Evolutionary conservation across 2,113 vertebrate genomes (phyloP).

Genomic region (Oreochromis niloticus): DNA sequence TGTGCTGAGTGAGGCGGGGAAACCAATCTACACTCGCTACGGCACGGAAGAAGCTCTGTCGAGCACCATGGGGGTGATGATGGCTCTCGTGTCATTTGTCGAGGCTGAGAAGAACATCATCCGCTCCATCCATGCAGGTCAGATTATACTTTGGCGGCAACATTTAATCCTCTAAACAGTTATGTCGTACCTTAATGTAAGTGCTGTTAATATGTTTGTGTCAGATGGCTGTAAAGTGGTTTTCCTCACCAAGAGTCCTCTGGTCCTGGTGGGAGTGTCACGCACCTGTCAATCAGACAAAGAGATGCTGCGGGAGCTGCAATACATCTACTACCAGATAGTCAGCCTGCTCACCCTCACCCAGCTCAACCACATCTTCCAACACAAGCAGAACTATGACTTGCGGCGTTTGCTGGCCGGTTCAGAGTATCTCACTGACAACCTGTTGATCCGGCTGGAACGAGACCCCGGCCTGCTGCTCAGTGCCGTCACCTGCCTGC

Average conservation of each 20-base stretch:
- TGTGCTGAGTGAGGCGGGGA: constrained; percentile 93
- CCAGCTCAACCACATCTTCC: constrained; percentile 93
- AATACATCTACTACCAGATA: constrained; percentile 98
- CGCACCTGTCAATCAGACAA: constrained; percentile 86
- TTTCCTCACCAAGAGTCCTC: constrained; percentile 88
- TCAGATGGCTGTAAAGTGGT: constrained; percentile 94
- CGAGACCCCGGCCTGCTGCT: constrained; percentile 90
- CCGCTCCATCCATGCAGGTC: constrained; percentile 94
- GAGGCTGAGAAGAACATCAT: constrained; percentile 92
- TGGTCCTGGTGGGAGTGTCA: constrained; percentile 92
- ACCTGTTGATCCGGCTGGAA: constrained; percentile 87
- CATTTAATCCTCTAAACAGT: background rate
- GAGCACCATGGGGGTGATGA: constrained; percentile 97
- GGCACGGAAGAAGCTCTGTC: constrained; percentile 95
- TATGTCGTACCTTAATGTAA: background rate
- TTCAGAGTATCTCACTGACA: constrained; percentile 93
- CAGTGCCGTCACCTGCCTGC: constrained; percentile 88
- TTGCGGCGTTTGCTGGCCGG: constrained; percentile 89
- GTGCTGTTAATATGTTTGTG: background rate
- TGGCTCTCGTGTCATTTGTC: constrained; percentile 92
- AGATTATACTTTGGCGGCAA: background rate
- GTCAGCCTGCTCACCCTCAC: constrained; percentile 92
- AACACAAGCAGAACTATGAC: constrained; percentile 96
- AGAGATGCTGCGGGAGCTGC: constrained; percentile 89
- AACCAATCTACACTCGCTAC: constrained; percentile 94